Base-by-base conservation (phyloP, 2,113 vertebrate species). In the Uria lomvia region DNA sequence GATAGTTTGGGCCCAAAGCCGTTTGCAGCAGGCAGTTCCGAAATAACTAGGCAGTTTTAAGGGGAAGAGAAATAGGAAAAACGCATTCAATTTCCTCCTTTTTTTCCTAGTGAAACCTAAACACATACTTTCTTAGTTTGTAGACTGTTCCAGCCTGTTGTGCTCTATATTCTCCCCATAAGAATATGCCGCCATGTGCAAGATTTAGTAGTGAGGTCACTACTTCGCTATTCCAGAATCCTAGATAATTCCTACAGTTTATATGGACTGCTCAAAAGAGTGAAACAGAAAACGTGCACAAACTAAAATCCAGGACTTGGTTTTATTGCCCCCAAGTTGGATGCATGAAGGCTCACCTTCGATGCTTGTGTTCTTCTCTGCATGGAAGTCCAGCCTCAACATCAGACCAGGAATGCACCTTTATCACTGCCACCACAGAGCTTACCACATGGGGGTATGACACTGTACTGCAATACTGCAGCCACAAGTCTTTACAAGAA, bases 31-130 rank as follows among this genome's bases (percentile, higher is more conserved):
- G 8, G 30, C 60, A 70, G 24, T 45, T 24, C 13, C 86, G 36
- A 36, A 91, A 50, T 65, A 79, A 49, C 24, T 45, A 38, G 4
- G 20, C 2, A 65, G 21, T 55, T 86, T 65, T 50, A 66, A 11
- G 6, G 15, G 10, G 58, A 91, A 77, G 8, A 52, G 29, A 62
- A 76, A 47, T 2, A 38, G 9, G 20, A 32, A 86, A 73, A 66
- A 30, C 4, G 1, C 0, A 1, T 67, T 47, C 5, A 8, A 24
- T 50, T 55, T 38, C 5, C 10, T 18, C n/a, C 12, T 11, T 15
- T 6, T 6, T 20, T 49, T 23, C 19, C 47, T 17, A 36, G 10
- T 27, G 27, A 70, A 87, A 93, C 26, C 9, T 49, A 21, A 74
- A 43, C 8, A 53, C 6, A 12, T 23, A 43, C 10, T 82, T 77